Evolutionary conservation across 2,888 invertebrate genomes (phyloP).

Genomic region (Augiades crinisus): DNA sequence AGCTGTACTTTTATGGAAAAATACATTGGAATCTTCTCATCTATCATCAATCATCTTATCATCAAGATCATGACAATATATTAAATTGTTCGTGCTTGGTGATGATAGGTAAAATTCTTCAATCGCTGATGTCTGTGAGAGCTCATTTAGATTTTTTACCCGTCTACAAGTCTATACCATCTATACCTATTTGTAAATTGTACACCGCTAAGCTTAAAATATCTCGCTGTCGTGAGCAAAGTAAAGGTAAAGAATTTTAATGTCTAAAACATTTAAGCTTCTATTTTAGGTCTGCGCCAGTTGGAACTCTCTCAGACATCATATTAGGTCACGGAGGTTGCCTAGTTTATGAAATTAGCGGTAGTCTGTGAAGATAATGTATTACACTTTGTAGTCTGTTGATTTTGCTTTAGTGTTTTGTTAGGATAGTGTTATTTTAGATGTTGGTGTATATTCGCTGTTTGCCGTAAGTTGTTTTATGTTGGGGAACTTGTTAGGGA

Average conservation of each 20-base stretch:
- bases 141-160: no score
- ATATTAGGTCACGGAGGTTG: conserved; percentile 21
- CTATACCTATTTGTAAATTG: no score
- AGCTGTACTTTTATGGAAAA: no score
- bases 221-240: conserved; percentile 1
- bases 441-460: not conserved
- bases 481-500: no score
- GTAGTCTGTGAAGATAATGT: conserved; percentile 5
- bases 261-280: conserved; percentile 13
- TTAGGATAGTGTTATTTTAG: conserved; percentile 4
- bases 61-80: no score
- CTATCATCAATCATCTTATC: no score
- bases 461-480: not conserved
- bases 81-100: no score
- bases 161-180: no score
- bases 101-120: no score
- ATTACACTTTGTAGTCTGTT: conserved; percentile 5
- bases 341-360: conserved; percentile 15
- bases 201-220: conserved; percentile 1
- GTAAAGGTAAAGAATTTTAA: conserved; percentile 17
- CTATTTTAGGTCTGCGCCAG: conserved; percentile 7
- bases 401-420: conserved; percentile 10
- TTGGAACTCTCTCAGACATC: conserved; percentile 12
- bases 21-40: no score
- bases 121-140: no score